Evolutionary conservation across 2,888 invertebrate species (phyloP), one percentile per base, ranked within the genome.

Genomic region (Luffia ferchaultella): DNA sequence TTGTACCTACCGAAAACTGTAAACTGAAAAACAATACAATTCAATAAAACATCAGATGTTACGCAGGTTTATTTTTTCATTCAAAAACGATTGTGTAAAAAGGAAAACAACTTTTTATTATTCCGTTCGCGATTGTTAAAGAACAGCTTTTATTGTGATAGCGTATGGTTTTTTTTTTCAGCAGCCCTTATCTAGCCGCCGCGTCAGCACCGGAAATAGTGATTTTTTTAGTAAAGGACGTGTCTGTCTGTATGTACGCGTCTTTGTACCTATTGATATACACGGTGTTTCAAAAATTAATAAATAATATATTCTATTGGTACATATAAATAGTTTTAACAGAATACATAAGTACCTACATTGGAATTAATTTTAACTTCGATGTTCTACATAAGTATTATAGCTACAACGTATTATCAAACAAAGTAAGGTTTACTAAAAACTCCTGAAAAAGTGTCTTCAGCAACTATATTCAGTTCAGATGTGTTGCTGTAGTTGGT

Each of bases 31-130:
- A 7, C 3, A 30, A 30, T 30, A 30, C 30, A 30, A 30, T 12
- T 30, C 30, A 30, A 30, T 30, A n/a, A n/a, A n/a, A n/a, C n/a
- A n/a, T n/a, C n/a, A n/a, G n/a, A n/a, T n/a, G n/a, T n/a, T n/a
- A n/a, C n/a, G n/a, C n/a, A n/a, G n/a, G n/a, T n/a, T n/a, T n/a
- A n/a, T n/a, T n/a, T n/a, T n/a, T n/a, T n/a, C n/a, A n/a, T n/a
- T n/a, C n/a, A n/a, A n/a, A n/a, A n/a, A n/a, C n/a, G n/a, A n/a
- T 54, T 52, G 45, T 49, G 50, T 42, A 20, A 49, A 20, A 44
- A 30, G 20, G 43, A 50, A 50, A 46, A 16, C 16, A 16, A 30
- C 40, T 48, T 48, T 53, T 55, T 47, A 2, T n/a, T 17, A 45
- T 53, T 51, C 51, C 55, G 55, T 56, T 30, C 30, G 30, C 12